Conservation (phyloP, 2,888 invertebrate species). For the Scaptomyza caliginosa region DNA sequence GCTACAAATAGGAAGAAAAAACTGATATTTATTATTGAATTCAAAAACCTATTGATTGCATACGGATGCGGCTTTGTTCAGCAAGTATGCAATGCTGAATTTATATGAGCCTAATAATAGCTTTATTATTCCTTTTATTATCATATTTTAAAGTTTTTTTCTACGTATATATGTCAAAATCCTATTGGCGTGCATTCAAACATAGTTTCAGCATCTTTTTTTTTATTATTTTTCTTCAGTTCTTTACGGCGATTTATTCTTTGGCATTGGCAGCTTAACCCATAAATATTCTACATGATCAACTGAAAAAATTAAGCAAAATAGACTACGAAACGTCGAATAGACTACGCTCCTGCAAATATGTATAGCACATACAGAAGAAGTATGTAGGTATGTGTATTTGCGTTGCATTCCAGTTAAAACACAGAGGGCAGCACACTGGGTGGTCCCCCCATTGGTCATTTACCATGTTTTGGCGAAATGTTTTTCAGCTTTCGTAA, state of each 20-base stretch:
- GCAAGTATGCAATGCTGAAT: constrained; percentile 14
- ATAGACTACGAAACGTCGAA: constrained; percentile 5
- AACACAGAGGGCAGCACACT: background rate
- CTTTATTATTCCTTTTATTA: background rate
- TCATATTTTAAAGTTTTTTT: background rate
- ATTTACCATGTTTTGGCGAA: constrained; percentile 43
- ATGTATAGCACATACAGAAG: constrained; percentile 3
- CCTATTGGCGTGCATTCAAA: background rate
- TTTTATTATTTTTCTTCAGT: background rate
- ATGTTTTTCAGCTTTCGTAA: constrained; percentile 39
- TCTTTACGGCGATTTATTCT: background rate
- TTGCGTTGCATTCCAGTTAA: constrained; percentile 8
- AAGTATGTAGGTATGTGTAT: constrained; percentile 13
- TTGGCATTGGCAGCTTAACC: background rate
- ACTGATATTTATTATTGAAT: constrained; percentile 17
- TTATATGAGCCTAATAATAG: constrained; percentile 2
- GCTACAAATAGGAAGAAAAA: constrained; percentile 3
- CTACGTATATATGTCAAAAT: background rate
- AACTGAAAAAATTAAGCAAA: background rate
- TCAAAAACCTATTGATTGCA: constrained; percentile 18
- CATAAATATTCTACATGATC: constrained; percentile 3
- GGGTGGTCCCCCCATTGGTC: constrained; percentile 30
- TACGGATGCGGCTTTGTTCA: constrained; percentile 25
- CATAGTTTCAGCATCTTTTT: too few species aligned
- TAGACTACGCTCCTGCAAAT: constrained; percentile 28